Conservation (phyloP, 53 echinoderm and acorn worm species). For the Henricia sp. region DNA sequence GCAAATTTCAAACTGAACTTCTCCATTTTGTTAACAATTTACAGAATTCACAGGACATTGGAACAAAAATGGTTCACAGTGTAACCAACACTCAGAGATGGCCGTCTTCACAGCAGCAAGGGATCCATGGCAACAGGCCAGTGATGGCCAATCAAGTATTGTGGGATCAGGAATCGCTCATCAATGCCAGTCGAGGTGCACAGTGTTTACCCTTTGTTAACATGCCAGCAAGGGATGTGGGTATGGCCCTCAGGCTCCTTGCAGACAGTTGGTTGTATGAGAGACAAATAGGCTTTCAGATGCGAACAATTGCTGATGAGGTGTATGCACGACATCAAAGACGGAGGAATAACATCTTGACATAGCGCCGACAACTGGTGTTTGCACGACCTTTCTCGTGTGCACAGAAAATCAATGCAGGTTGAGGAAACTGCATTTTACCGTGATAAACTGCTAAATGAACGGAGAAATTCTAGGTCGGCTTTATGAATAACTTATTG, state of each 20-base stretch:
- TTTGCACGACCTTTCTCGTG: too few species aligned
- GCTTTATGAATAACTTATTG: too few species aligned
- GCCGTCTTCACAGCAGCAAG: conserved; percentile 22
- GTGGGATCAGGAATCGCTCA: conserved; percentile 43
- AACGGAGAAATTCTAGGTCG: too few species aligned
- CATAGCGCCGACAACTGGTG: conserved; percentile 11
- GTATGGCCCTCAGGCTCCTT: conserved; percentile 31
- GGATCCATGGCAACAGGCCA: conserved; percentile 4
- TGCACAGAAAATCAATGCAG: too few species aligned
- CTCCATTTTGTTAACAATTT: not conserved
- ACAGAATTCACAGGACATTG: not conserved
- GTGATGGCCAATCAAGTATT: conserved; percentile 41
- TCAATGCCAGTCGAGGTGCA: conserved; percentile 31
- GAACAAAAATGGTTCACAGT: conserved; percentile 41
- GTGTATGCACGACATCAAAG: conserved; percentile 37
- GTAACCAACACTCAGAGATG: conserved; percentile 24
- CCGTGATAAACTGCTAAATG: too few species aligned
- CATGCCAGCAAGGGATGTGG: conserved; percentile 39
- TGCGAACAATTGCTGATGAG: conserved; percentile 55
- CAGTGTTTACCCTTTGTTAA: conserved; percentile 34
- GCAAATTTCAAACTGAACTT: not conserved
- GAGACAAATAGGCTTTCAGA: conserved; percentile 46
- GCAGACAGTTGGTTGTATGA: conserved; percentile 50
- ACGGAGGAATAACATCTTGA: not conserved
- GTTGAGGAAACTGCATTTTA: too few species aligned